These are phyloP conservation scores for Drosophila takahashii DNA, from an alignment of 1,140 invertebrate species.

Conservation along the genomic window DNA sequence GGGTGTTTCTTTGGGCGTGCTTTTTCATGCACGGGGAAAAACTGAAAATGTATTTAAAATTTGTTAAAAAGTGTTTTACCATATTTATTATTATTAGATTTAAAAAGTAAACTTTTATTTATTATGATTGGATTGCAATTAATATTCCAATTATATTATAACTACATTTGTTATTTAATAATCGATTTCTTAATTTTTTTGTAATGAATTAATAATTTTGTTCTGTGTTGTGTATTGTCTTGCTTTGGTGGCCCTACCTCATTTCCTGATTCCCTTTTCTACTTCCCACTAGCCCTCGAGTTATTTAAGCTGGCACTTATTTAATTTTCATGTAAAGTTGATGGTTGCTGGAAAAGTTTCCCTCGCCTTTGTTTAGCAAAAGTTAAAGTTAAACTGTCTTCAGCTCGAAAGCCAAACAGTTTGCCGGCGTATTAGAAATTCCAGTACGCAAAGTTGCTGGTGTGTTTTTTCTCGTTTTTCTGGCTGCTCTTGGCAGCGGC, in stretches of 20 bases:
- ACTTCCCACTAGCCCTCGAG: conserved; percentile 34
- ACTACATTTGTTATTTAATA: too few species aligned
- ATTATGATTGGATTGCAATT: too few species aligned
- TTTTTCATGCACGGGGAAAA: conserved; percentile 36
- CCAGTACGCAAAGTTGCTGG: conserved; percentile 40
- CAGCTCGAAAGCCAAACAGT: conserved; percentile 32
- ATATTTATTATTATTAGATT: too few species aligned
- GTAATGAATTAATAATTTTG: conserved; percentile 24
- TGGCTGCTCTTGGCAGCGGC: conserved; percentile 24
- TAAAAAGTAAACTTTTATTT: too few species aligned
- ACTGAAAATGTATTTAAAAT: background rate
- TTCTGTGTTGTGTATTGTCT: conserved; percentile 1
- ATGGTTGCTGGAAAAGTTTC: conserved; percentile 32
- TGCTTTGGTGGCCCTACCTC: conserved; percentile 8
- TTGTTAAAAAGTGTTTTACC: background rate
- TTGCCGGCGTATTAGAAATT: conserved; percentile 39
- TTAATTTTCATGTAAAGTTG: conserved; percentile 81
- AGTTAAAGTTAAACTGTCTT: conserved; percentile 58
- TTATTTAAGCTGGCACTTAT: conserved; percentile 78
- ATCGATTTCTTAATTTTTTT: background rate
- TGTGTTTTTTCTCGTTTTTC: conserved; percentile 18
- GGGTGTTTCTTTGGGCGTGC: conserved; percentile 7
- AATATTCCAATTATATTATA: too few species aligned
- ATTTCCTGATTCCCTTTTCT: conserved; percentile 16
- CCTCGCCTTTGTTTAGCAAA: conserved; percentile 38